phyloP scores from a whole-genome alignment of 2,797 vertebrate species.

The Tolypeutes matacus region DNA sequence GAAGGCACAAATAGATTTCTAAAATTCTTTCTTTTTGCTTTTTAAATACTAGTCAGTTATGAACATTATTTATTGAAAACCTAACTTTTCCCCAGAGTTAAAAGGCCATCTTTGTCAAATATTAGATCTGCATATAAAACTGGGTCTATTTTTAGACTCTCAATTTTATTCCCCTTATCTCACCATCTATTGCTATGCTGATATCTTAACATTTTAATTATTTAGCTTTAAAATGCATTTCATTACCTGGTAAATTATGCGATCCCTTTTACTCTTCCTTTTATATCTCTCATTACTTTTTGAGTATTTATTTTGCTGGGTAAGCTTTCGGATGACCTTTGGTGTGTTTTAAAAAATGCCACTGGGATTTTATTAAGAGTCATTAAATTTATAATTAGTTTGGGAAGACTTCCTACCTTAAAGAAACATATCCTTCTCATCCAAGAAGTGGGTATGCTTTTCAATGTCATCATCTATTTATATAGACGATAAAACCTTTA shows the following conservation, averaged over 20 bases:
- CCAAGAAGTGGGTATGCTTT: not conserved
- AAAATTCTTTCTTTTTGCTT: not conserved
- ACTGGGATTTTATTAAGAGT: not conserved
- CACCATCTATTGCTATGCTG: fast-evolving
- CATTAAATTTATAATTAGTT: not conserved
- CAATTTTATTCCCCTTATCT: not conserved
- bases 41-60: not conserved
- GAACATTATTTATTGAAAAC: not conserved
- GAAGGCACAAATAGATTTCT: not conserved
- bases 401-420: not conserved
- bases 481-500: not conserved
- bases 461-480: not conserved
- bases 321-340: not conserved
- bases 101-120: not conserved
- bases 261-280: not conserved
- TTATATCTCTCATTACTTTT: not conserved
- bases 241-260: not conserved
- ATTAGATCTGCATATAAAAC: not conserved
- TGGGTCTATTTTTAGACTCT: not conserved
- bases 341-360: not conserved
- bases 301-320: not conserved
- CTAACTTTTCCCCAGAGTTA: not conserved
- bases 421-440: not conserved
- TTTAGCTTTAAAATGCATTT: not conserved
- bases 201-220: not conserved